These are phyloP conservation scores for Drosophila birchii DNA, from an alignment of 2,888 invertebrate species.

Conservation along the genomic window DNA sequence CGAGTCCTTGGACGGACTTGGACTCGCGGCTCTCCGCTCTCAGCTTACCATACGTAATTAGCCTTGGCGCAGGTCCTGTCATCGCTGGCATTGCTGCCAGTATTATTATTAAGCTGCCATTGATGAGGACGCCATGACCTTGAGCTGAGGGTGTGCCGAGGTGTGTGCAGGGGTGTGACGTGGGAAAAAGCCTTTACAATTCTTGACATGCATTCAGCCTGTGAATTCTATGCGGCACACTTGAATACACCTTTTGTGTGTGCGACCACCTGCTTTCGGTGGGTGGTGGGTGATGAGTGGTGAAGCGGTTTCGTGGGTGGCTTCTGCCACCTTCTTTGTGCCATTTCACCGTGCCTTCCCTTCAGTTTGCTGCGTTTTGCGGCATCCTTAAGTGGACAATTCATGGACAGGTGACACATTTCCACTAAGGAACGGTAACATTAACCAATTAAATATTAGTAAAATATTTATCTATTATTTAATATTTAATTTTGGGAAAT, in stretches of 20 bases:
- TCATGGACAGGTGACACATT: not conserved
- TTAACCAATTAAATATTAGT: not conserved
- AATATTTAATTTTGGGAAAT: no score
- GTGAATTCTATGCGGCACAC: slow-evolving; percentile 62
- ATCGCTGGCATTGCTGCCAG: slow-evolving; percentile 8
- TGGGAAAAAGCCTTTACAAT: slow-evolving; percentile 46
- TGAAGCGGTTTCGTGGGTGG: slow-evolving; percentile 5
- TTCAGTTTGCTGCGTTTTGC: not conserved
- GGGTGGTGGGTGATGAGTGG: slow-evolving; percentile 16
- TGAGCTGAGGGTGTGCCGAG: not conserved
- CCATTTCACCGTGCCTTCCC: not conserved
- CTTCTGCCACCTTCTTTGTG: not conserved
- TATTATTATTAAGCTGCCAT: slow-evolving; percentile 38
- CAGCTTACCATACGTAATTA: slow-evolving; percentile 31
- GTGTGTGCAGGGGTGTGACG: slow-evolving; percentile 25
- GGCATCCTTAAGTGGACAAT: slow-evolving; percentile 2
- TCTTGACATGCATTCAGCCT: slow-evolving; percentile 67
- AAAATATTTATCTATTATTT: no score
- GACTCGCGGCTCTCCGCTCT: not conserved
- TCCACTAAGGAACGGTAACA: no score
- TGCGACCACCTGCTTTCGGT: slow-evolving; percentile 8
- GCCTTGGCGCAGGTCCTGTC: slow-evolving; percentile 21
- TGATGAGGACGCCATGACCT: slow-evolving; percentile 33
- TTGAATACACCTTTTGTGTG: slow-evolving; percentile 59
- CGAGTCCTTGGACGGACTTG: not conserved